Conservation (phyloP, 2,113 vertebrate genomes). For the Pelodiscus sinensis region DNA sequence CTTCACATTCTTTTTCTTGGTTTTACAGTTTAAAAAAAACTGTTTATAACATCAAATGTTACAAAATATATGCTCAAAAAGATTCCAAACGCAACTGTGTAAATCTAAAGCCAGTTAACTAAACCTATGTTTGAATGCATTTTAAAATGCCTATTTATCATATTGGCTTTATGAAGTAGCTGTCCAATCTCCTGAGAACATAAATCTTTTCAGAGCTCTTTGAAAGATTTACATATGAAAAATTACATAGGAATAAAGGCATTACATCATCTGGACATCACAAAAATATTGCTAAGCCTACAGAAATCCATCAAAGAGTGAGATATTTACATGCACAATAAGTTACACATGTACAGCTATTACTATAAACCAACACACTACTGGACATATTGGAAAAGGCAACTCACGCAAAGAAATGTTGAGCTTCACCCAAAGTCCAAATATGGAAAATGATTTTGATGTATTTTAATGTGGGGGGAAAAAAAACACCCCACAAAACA, state of each 20-base stretch:
- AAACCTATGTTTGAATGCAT: neutral
- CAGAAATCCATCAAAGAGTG: neutral
- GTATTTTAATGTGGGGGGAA: neutral
- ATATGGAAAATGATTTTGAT: neutral
- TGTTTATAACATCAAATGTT: neutral
- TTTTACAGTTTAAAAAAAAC: neutral
- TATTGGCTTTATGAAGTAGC: neutral
- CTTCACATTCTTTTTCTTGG: neutral
- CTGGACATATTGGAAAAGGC: neutral
- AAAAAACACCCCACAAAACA: neutral
- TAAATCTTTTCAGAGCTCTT: neutral
- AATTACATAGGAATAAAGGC: neutral
- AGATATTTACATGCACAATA: neutral
- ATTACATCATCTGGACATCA: neutral
- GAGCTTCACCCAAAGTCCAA: neutral
- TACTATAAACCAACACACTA: rapidly evolving
- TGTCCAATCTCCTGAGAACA: neutral
- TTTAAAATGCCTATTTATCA: neutral
- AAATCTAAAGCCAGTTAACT: neutral
- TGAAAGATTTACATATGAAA: neutral
- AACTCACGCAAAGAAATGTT: neutral
- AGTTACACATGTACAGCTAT: neutral
- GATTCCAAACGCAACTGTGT: neutral
- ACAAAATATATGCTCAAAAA: neutral
- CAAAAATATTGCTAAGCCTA: neutral